Evolutionary conservation across 2,888 invertebrate genomes (phyloP).

Genomic region (Portevinia maculata): DNA sequence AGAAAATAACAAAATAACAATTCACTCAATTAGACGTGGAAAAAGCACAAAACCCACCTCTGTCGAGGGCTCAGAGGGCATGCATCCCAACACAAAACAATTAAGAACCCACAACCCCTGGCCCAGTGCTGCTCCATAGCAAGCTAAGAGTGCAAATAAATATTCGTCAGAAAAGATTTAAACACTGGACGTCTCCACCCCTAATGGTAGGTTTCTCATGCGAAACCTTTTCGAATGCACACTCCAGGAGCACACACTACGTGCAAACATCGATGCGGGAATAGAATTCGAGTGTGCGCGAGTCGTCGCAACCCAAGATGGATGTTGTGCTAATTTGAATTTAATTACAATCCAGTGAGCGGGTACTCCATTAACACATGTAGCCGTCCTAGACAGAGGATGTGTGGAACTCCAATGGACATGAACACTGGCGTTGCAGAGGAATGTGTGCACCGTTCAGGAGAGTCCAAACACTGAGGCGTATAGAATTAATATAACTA

Average conservation of each 20-base stretch:
- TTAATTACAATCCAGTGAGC: constrained; percentile 79
- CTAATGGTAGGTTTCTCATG: constrained; percentile 74
- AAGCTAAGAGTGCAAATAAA: constrained; percentile 71
- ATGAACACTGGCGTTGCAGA: constrained; percentile 53
- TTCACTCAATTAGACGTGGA: constrained; percentile 72
- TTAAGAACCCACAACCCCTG: constrained; percentile 73
- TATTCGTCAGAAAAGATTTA: constrained; percentile 74
- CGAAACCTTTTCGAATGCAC: constrained; percentile 54
- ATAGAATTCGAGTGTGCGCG: background rate
- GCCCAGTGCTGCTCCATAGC: constrained; percentile 41
- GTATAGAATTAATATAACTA: constrained; percentile 81
- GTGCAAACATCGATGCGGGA: background rate
- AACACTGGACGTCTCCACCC: constrained; percentile 75
- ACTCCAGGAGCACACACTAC: constrained; percentile 61
- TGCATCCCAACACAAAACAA: constrained; percentile 70
- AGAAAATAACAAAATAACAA: constrained; percentile 74
- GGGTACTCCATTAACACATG: constrained; percentile 78
- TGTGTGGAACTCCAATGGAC: constrained; percentile 66
- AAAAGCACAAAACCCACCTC: constrained; percentile 67
- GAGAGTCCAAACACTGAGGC: constrained; percentile 75
- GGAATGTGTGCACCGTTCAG: constrained; percentile 7
- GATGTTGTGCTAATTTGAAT: constrained; percentile 81
- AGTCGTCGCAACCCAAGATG: constrained; percentile 74
- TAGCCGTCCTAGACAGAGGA: constrained; percentile 72
- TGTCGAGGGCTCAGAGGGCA: constrained; percentile 72